Conservation (phyloP, 2,797 vertebrate species). For the Notoglanidium macrostoma region DNA sequence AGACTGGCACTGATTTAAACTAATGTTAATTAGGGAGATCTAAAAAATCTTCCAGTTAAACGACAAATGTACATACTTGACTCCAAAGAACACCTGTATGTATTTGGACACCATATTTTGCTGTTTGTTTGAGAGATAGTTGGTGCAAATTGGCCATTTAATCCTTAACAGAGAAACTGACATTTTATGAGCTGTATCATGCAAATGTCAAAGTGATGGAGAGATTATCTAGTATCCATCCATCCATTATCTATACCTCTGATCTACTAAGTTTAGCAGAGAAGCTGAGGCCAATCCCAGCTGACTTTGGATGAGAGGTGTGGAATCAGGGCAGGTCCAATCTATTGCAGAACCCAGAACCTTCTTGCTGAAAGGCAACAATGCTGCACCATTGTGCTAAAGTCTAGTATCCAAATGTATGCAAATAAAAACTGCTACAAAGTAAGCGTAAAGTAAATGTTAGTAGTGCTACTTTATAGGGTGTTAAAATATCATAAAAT, state of each 20-base stretch:
- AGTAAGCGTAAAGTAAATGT: not conserved
- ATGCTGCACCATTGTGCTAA: too few species aligned
- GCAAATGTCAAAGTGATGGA: not conserved
- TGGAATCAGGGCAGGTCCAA: too few species aligned
- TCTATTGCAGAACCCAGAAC: too few species aligned
- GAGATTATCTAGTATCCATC: not conserved
- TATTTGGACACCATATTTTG: not conserved
- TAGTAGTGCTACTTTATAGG: not conserved
- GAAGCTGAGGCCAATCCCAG: too few species aligned
- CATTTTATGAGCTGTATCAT: not conserved
- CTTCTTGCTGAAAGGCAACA: too few species aligned
- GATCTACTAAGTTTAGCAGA: too few species aligned
- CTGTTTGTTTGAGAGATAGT: not conserved
- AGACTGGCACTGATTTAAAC: not conserved
- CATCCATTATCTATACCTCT: too few species aligned
- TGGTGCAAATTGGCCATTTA: not conserved
- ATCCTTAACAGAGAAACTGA: not conserved
- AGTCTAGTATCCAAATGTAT: not conserved
- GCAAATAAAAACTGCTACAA: not conserved
- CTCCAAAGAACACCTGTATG: rapidly evolving
- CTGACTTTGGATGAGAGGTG: too few species aligned
- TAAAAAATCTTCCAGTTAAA: not conserved
- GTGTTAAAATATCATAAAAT: not conserved
- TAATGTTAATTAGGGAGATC: not conserved
- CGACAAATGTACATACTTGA: not conserved